phyloP scores from a whole-genome alignment of 2,797 vertebrate species.

The Chrosomus eos region DNA sequence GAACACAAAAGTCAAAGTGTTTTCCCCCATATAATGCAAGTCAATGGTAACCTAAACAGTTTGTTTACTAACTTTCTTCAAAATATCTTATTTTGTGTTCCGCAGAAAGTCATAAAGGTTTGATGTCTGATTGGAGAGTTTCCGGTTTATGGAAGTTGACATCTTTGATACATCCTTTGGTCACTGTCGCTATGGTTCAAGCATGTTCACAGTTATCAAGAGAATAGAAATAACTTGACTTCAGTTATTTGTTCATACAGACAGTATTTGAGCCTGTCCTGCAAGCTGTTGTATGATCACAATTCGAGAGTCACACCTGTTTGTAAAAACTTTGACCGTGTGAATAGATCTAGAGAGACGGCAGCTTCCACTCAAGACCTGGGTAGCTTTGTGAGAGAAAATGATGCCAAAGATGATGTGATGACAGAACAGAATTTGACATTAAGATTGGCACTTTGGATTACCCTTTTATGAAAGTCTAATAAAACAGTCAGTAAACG shows the following conservation, averaged over 20 bases:
- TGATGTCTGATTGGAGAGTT: not conserved
- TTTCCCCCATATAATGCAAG: not conserved
- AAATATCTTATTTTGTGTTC: not conserved
- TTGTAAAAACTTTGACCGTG: not conserved
- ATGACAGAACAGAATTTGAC: conserved; percentile 8
- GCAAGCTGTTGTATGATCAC: not conserved
- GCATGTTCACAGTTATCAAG: not conserved
- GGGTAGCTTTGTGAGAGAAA: not conserved
- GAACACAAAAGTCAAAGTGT: not conserved
- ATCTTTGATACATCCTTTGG: not conserved
- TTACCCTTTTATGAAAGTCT: conserved; percentile 40
- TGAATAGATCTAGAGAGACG: conserved; percentile 14
- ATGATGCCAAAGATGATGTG: conserved; percentile 16
- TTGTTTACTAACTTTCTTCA: not conserved
- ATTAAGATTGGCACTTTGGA: conserved; percentile 28
- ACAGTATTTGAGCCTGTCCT: not conserved
- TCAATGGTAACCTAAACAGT: not conserved
- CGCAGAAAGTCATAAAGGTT: not conserved
- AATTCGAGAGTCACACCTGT: not conserved
- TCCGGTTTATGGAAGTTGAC: not conserved
- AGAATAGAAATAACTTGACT: not conserved
- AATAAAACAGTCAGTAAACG: conserved; percentile 40
- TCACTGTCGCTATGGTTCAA: conserved; percentile 6
- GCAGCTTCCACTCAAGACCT: not conserved
- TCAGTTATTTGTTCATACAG: not conserved